Conservation (phyloP, 35 echinoderm and acorn worm species). For the Amphiura filiformis region DNA sequence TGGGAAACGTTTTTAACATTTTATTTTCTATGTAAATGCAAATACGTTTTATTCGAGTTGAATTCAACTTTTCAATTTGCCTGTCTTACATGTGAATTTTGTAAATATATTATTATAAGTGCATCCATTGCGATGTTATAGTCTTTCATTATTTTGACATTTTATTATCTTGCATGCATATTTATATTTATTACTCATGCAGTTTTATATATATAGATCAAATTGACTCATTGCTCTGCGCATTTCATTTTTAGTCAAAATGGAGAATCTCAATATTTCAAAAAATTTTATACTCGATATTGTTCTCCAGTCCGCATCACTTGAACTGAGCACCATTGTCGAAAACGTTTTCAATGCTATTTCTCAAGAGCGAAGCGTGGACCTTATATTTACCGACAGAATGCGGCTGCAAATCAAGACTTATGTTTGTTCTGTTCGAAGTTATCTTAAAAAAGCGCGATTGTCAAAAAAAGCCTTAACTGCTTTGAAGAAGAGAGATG, state of each 20-base stretch:
- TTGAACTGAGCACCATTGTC: too few relatives aligned
- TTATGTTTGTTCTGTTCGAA: neutral
- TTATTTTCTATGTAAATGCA: too few relatives aligned
- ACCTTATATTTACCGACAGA: neutral
- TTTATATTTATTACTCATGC: too few relatives aligned
- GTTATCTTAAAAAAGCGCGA: neutral
- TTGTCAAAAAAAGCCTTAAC: neutral
- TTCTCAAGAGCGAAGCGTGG: neutral
- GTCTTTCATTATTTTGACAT: neutral
- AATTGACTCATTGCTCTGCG: too few relatives aligned
- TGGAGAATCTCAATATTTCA: neutral
- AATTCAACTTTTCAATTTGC: too few relatives aligned
- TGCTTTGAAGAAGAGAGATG: neutral
- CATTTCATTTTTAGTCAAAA: neutral
- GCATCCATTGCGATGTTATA: neutral
- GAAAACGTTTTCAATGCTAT: neutral
- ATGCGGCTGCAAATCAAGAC: neutral
- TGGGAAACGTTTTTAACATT: too few relatives aligned
- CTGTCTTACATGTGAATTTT: neutral
- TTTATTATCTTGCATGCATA: neutral
- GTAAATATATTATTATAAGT: neutral
- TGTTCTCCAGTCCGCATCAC: too few relatives aligned
- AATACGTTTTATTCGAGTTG: too few relatives aligned
- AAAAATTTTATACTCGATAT: neutral
- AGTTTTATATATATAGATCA: too few relatives aligned